Conservation (phyloP, 2,113 vertebrate species). For the Pogonocichla stellata region DNA sequence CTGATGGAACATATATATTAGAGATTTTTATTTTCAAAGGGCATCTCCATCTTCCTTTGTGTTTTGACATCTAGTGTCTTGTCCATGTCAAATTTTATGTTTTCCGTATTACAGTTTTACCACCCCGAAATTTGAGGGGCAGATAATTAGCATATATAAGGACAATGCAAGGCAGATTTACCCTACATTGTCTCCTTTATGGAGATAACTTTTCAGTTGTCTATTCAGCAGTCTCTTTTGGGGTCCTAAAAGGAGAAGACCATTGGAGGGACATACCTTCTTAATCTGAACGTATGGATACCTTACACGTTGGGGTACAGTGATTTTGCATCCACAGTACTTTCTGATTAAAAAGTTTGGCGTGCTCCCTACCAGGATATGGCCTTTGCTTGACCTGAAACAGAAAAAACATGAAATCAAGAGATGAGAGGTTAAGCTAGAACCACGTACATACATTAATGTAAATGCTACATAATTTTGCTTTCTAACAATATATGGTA, state of each 20-base stretch:
- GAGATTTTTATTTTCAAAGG: not conserved
- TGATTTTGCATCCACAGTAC: not conserved
- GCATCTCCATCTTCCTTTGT: not conserved
- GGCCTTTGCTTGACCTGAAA: constrained; percentile 19
- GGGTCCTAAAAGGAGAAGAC: not conserved
- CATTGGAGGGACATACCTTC: not conserved
- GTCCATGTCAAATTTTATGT: not conserved
- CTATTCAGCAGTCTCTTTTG: not conserved
- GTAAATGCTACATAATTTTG: not conserved
- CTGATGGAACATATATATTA: not conserved
- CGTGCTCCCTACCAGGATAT: not conserved
- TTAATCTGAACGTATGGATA: not conserved
- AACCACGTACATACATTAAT: not conserved
- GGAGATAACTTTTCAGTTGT: not conserved
- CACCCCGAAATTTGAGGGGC: not conserved
- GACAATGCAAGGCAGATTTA: not conserved
- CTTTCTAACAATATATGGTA: not conserved
- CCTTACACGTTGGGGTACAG: not conserved
- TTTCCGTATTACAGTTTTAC: not conserved
- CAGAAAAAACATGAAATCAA: not conserved
- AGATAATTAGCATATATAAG: not conserved
- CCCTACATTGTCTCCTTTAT: not conserved
- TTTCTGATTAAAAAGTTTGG: not conserved
- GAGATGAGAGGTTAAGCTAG: not conserved
- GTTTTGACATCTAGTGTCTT: not conserved